Evolutionary conservation across 2,113 vertebrate genomes (phyloP).

Genomic region (Verasper variegatus): DNA sequence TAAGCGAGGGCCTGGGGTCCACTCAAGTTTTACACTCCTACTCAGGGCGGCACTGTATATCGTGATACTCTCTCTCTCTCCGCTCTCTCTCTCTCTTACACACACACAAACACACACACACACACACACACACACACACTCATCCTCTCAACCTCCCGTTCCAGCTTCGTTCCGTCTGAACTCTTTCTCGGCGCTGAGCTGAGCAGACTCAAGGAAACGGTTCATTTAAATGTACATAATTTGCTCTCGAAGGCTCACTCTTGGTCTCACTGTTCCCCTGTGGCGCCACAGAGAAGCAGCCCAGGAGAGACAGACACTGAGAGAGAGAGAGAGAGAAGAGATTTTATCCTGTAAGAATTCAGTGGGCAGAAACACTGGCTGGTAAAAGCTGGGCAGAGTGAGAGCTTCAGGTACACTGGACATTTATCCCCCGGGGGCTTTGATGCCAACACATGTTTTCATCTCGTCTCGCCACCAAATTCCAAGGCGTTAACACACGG

Average conservation of each 20-base stretch:
- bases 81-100: slow-evolving; percentile 3
- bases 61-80: slow-evolving; percentile 16
- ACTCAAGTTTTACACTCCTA: slow-evolving; percentile 80
- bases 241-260: slow-evolving; percentile 78
- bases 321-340: slow-evolving; percentile 52
- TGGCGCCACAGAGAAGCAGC: slow-evolving; percentile 65
- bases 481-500: slow-evolving; percentile 15
- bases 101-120: slow-evolving; percentile 37
- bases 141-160: slow-evolving; percentile 59
- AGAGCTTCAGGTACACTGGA: slow-evolving; percentile 72
- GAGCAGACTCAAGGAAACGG: slow-evolving; percentile 81
- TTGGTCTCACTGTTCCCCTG: slow-evolving; percentile 75
- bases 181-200: slow-evolving; percentile 75
- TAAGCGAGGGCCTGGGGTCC: slow-evolving; percentile 80
- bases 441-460: slow-evolving; percentile 67
- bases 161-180: slow-evolving; percentile 78
- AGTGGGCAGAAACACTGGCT: slow-evolving; percentile 64
- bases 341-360: slow-evolving; percentile 72
- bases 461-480: slow-evolving; percentile 31
- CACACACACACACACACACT: slow-evolving; percentile 41
- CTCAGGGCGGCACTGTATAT: slow-evolving; percentile 63
- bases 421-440: slow-evolving; percentile 58
- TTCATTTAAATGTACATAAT: slow-evolving; percentile 85
- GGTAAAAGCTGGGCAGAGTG: slow-evolving; percentile 58
- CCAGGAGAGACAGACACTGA: slow-evolving; percentile 50